Conservation (phyloP, 2,797 vertebrate genomes). For the Gobionotothen gibberifrons region DNA sequence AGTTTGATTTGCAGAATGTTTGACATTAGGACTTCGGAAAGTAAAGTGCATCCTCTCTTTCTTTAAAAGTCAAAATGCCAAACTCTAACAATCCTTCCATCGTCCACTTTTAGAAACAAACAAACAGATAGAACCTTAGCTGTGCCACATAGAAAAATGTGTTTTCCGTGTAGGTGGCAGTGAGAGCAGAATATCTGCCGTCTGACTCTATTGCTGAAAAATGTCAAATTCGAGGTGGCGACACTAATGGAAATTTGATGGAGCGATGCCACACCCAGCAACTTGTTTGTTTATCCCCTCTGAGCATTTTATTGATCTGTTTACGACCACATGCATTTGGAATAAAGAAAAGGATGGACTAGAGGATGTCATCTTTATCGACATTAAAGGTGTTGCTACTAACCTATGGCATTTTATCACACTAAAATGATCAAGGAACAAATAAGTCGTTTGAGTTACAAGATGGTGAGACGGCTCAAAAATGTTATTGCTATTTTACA, state of each 20-base stretch:
- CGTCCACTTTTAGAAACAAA: background rate
- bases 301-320: slow-evolving; percentile 55
- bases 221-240: slow-evolving; percentile 30
- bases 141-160: background rate
- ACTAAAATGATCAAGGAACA: slow-evolving; percentile 11
- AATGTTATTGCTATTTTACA: background rate
- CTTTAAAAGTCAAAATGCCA: slow-evolving; percentile 7
- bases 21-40: background rate
- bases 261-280: slow-evolving; percentile 11
- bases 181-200: slow-evolving; percentile 22
- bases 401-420: slow-evolving; percentile 2
- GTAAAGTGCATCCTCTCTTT: background rate
- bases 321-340: slow-evolving; percentile 30
- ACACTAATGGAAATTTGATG: slow-evolving; percentile 61
- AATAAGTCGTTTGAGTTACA: background rate
- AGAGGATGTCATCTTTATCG: slow-evolving; percentile 5
- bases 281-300: slow-evolving; percentile 33
- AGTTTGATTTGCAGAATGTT: background rate
- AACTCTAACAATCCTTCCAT: background rate
- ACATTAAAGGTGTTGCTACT: slow-evolving; percentile 4
- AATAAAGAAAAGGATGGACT: slow-evolving; percentile 4
- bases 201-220: slow-evolving; percentile 18
- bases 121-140: background rate
- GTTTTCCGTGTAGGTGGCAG: background rate
- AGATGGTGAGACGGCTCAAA: slow-evolving; percentile 7